Evolutionary conservation across 2,113 vertebrate species (phyloP), one percentile per base, ranked within the genome.

Genomic region (Felis chaus): DNA sequence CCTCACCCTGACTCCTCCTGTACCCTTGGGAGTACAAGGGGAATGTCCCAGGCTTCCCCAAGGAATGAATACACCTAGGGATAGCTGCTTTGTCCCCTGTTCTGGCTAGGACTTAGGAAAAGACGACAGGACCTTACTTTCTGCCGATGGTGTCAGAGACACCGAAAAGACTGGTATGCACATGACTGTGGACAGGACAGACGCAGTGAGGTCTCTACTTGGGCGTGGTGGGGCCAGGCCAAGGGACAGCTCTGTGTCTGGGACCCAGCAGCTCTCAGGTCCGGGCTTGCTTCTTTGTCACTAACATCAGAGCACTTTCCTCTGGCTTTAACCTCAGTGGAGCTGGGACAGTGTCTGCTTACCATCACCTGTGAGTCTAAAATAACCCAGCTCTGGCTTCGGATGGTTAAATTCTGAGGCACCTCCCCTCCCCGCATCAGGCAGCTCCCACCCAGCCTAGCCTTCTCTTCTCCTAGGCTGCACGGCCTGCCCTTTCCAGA

Each of bases 171-270:
- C 27, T 21, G 2, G 7, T 13, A 68, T 53, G 14, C 31, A 6
- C 1, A 1, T 63, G 95, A 29, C 31, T 0, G 0, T 5, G 19
- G 73, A 41, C 25, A 45, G 36, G 81, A 61, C 33, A 29, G 68
- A 27, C 7, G 1, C 15, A 14, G 5, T 25, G 21, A 53, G 29
- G 31, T 85, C 21, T 81, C 57, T 19, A 5, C 3, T 1, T 31
- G 41, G 15, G 25, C 15, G 3, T 31, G 55, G 16, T 9, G 13
- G 19, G 39, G n/a, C 50, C 36, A 2, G 65, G 85, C 48, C 68
- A 55, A 57, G 74, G 45, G 23, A 29, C 8, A 7, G 0, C 78
- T 76, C 5, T 0, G 0, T 1, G 3, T 23, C 63, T 74, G 39
- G 50, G 65, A 27, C 82, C 65, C 29, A 21, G 39, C 66, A 23